phyloP scores from a whole-genome alignment of 2,888 invertebrate genomes.

The Sepiola atlantica region DNA sequence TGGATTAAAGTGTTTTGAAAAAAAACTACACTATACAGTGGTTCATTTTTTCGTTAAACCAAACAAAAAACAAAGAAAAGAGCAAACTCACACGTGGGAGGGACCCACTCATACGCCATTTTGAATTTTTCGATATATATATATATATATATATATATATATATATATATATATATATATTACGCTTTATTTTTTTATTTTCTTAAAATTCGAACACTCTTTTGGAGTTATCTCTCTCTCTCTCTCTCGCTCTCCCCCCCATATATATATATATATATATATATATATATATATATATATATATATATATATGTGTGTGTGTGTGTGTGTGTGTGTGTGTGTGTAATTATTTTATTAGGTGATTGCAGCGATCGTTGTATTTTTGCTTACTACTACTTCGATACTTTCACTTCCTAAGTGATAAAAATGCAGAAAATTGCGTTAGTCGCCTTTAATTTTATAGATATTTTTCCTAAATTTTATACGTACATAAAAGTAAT shows the following conservation, averaged over 20 bases:
- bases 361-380: background rate
- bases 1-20: too few relatives aligned
- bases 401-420: too few relatives aligned
- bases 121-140: too few relatives aligned
- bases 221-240: background rate
- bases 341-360: background rate
- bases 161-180: background rate
- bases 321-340: background rate
- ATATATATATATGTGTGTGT: background rate
- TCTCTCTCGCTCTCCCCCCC: too few relatives aligned
- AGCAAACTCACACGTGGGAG: too few relatives aligned
- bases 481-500: too few relatives aligned
- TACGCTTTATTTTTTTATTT: background rate
- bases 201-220: background rate
- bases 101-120: too few relatives aligned
- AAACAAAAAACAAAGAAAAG: too few relatives aligned
- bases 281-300: background rate
- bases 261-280: background rate
- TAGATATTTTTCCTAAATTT: too few relatives aligned
- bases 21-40: too few relatives aligned
- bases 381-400: background rate
- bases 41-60: too few relatives aligned
- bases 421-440: background rate
- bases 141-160: background rate
- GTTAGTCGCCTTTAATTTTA: background rate